Conservation (phyloP, 1,140 invertebrate genomes). For the Chironomus striatipennis region DNA sequence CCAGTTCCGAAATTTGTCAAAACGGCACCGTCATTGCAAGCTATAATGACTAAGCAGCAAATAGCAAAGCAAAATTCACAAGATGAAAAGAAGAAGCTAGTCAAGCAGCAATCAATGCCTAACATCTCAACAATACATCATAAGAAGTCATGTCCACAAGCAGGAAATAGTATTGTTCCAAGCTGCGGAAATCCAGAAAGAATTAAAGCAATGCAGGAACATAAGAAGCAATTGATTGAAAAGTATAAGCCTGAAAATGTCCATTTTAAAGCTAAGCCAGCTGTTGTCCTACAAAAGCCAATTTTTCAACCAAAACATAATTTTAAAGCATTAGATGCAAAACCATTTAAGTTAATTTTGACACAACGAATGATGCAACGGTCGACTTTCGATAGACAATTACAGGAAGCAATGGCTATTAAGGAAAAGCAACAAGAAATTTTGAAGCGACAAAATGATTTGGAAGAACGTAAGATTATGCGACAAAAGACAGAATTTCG, state of each 20-base stretch:
- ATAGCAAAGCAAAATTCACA: background rate
- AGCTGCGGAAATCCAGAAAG: background rate
- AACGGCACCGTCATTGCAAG: background rate
- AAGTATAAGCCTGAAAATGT: background rate
- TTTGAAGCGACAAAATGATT: background rate
- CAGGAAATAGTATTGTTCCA: background rate
- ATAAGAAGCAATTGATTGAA: background rate
- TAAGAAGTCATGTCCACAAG: background rate
- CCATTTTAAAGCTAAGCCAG: constrained; percentile 1
- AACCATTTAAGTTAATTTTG: background rate
- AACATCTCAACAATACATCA: background rate
- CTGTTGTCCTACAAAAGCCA: background rate
- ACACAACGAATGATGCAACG: background rate
- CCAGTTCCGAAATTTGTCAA: background rate
- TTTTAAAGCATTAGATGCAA: background rate
- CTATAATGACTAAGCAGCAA: background rate
- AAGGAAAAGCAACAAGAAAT: background rate
- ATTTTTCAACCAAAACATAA: background rate
- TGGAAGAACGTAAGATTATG: background rate
- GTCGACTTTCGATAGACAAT: background rate
- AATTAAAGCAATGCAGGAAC: background rate
- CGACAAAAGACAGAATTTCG: constrained; percentile 3
- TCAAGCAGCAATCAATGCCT: background rate
- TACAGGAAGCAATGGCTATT: background rate
- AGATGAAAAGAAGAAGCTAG: background rate